Evolutionary conservation across 2,888 invertebrate species (phyloP).

Genomic region (Odontothrips loti): DNA sequence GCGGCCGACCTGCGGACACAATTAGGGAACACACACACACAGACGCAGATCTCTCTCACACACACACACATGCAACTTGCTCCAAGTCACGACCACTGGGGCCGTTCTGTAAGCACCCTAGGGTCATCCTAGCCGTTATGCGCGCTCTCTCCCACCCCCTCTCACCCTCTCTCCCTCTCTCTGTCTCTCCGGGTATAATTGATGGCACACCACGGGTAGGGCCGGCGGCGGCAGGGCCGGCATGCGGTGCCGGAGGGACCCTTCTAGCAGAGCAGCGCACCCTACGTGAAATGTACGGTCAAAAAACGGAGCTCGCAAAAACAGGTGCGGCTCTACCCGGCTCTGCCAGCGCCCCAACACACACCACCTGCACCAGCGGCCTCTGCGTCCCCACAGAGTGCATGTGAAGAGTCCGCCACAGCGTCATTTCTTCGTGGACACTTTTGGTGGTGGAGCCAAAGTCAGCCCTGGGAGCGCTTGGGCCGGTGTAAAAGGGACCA

Average conservation of each 20-base stretch:
- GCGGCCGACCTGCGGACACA: too few species aligned
- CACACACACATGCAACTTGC: too few species aligned
- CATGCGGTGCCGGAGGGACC: not conserved
- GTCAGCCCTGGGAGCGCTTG: too few species aligned
- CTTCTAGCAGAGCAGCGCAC: not conserved
- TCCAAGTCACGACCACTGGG: too few species aligned
- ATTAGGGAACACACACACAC: too few species aligned
- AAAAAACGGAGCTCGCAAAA: conserved; percentile 9
- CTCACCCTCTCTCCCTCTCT: not conserved
- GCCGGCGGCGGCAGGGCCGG: not conserved
- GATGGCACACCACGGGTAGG: not conserved
- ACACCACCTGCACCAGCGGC: not conserved
- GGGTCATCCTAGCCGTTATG: conserved; percentile 11
- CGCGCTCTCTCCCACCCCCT: not conserved
- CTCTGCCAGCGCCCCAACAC: not conserved
- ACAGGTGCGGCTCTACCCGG: not conserved
- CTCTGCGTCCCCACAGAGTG: not conserved
- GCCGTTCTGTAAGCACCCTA: not conserved
- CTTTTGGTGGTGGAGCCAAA: too few species aligned
- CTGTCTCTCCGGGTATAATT: conserved; percentile 4
- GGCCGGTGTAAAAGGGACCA: too few species aligned
- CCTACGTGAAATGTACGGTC: not conserved
- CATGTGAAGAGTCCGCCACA: too few species aligned
- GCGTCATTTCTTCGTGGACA: too few species aligned
- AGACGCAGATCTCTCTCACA: too few species aligned